phyloP scores from a whole-genome alignment of 2,888 invertebrate species.

The Drosophila anceps region DNA sequence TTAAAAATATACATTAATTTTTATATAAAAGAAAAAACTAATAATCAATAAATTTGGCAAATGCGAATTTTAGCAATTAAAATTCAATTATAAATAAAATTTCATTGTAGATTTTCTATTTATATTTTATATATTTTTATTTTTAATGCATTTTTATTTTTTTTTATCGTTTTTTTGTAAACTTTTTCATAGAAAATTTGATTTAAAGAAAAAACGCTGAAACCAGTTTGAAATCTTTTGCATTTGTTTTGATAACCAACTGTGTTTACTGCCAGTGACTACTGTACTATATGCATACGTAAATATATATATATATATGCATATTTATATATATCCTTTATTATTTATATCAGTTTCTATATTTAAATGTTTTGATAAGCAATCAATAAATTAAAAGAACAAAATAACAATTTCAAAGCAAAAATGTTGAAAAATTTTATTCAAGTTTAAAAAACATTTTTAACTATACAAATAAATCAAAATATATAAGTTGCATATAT shows the following conservation, averaged over 20 bases:
- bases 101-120: no score
- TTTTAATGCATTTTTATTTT: no score
- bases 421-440: neutral
- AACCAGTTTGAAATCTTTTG: neutral
- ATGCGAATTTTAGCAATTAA: no score
- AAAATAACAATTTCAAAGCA: neutral
- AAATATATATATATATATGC: neutral
- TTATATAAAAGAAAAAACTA: no score
- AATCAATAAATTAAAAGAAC: conserved; percentile 2
- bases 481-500: neutral
- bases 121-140: no score
- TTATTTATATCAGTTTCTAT: neutral
- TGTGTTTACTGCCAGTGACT: neutral
- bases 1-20: no score
- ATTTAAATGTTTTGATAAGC: neutral
- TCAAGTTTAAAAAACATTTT: neutral
- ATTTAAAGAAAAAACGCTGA: no score
- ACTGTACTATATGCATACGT: neutral
- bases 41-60: no score
- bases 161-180: no score
- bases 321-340: no score
- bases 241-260: neutral
- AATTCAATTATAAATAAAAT: no score
- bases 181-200: no score
- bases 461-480: neutral